Percentiles rank a stretch among this genome's conserved stretches.
Evolutionary conservation across 2,888 invertebrate genomes (phyloP).

Genomic region (Andrena praecox): DNA sequence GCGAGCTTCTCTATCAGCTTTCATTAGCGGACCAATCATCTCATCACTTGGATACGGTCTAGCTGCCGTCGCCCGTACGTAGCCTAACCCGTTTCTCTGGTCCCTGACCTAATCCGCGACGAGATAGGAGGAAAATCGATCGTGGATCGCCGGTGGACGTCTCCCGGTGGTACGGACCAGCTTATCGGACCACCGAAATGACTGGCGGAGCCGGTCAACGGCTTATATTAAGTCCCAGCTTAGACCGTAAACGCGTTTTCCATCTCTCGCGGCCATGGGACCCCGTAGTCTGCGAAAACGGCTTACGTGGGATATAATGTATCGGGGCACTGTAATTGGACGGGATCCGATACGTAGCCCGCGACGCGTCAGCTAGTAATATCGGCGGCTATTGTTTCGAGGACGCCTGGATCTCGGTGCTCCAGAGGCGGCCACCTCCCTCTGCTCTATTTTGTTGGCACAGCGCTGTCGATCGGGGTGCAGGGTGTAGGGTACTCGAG

Average conservation of each 20-base stretch:
- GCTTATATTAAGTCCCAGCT: constrained; percentile 67
- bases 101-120: constrained; percentile 76
- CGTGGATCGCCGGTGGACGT: constrained; percentile 51
- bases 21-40: constrained; percentile 83
- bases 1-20: constrained; percentile 81
- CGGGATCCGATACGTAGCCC: constrained; percentile 45
- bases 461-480: neutral
- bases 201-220: constrained; percentile 51
- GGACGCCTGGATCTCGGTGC: constrained; percentile 8
- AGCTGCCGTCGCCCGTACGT: constrained; percentile 54
- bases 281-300: constrained; percentile 52
- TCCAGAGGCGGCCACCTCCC: neutral
- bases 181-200: constrained; percentile 67
- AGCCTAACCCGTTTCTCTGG: constrained; percentile 73
- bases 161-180: constrained; percentile 39
- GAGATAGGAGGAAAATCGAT: constrained; percentile 69
- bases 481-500: no score
- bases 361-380: constrained; percentile 46
- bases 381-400: constrained; percentile 45
- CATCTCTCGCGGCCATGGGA: constrained; percentile 45
- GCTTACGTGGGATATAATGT: constrained; percentile 60
- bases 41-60: constrained; percentile 78
- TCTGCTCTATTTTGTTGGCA: neutral
- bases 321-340: constrained; percentile 63
- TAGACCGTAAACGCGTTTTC: constrained; percentile 70